These are phyloP conservation scores for Aphaenogaster ashmeadi DNA, from an alignment of 1,140 invertebrate genomes.

Conservation along the genomic window DNA sequence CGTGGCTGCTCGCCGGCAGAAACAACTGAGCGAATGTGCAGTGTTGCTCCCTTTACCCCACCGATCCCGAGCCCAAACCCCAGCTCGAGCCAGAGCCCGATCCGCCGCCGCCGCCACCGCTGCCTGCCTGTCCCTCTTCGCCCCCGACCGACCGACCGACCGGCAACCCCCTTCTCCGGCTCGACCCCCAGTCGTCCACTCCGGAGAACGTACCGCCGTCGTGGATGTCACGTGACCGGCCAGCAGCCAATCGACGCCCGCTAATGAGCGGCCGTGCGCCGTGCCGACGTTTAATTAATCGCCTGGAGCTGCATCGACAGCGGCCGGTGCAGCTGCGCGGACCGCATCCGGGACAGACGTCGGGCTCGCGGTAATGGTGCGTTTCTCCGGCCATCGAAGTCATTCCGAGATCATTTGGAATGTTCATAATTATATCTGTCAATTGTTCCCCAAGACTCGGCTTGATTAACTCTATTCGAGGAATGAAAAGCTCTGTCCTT, in stretches of 20 bases:
- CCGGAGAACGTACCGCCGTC: slow-evolving; percentile 61
- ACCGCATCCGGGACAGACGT: slow-evolving; percentile 42
- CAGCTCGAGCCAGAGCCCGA: slow-evolving; percentile 25
- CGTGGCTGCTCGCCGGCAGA: slow-evolving; percentile 86
- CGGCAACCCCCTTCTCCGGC: slow-evolving; percentile 77
- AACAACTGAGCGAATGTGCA: slow-evolving; percentile 83
- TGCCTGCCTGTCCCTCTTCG: slow-evolving; percentile 73
- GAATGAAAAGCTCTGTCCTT: background rate
- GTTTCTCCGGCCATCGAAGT: background rate
- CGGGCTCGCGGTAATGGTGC: no score
- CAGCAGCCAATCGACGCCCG: slow-evolving; percentile 77
- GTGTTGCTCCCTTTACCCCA: slow-evolving; percentile 72
- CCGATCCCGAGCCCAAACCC: slow-evolving; percentile 60
- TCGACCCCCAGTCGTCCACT: slow-evolving; percentile 79
- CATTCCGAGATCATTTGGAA: slow-evolving; percentile 6
- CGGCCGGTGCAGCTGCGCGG: slow-evolving; percentile 72
- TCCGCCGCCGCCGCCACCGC: slow-evolving; percentile 52
- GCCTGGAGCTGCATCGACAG: slow-evolving; percentile 67
- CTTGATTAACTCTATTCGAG: background rate
- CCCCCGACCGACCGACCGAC: slow-evolving; percentile 77
- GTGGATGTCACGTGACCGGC: slow-evolving; percentile 74
- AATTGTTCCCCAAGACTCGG: background rate
- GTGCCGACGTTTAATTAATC: slow-evolving; percentile 77
- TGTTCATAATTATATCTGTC: background rate
- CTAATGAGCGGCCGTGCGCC: slow-evolving; percentile 74